These are phyloP conservation scores for Spheniscus humboldti DNA, from an alignment of 2,797 vertebrate species.

Conservation along the genomic window DNA sequence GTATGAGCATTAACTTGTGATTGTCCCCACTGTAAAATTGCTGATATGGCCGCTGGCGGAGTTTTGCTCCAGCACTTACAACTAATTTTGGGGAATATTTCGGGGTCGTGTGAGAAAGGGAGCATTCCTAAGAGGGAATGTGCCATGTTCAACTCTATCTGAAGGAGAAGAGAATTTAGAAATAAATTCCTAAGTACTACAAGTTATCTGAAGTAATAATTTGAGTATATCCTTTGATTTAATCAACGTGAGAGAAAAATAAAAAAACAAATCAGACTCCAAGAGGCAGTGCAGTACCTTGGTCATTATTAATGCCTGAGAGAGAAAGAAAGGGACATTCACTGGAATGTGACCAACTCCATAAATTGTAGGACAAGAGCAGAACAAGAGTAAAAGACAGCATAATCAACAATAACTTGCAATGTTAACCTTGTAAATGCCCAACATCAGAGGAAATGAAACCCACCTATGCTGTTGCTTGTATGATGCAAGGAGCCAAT, in stretches of 20 bases:
- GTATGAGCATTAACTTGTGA: not conserved
- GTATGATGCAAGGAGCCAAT: not conserved
- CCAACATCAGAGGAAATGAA: not conserved
- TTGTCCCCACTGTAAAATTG: not conserved
- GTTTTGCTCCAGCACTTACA: not conserved
- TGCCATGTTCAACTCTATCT: not conserved
- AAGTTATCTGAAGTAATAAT: not conserved
- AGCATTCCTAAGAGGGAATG: not conserved
- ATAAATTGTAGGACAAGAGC: not conserved
- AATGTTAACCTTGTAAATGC: not conserved
- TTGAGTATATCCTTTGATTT: not conserved
- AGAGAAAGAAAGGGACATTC: not conserved
- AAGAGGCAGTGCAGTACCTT: not conserved
- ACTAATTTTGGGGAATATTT: not conserved
- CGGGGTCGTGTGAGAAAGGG: not conserved
- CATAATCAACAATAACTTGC: not conserved
- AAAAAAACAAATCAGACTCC: not conserved
- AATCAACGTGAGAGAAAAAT: not conserved
- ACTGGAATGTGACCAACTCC: not conserved
- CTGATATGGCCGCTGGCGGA: not conserved
- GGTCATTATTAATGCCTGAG: not conserved
- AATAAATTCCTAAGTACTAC: not conserved
- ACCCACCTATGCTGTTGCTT: not conserved
- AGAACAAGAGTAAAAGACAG: not conserved
- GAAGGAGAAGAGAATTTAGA: not conserved